A percentile compares a stretch with the other conserved stretches of the same genome.
Evolutionary conservation across 2,888 invertebrate species (phyloP).

Genomic region (Lasius platythorax): DNA sequence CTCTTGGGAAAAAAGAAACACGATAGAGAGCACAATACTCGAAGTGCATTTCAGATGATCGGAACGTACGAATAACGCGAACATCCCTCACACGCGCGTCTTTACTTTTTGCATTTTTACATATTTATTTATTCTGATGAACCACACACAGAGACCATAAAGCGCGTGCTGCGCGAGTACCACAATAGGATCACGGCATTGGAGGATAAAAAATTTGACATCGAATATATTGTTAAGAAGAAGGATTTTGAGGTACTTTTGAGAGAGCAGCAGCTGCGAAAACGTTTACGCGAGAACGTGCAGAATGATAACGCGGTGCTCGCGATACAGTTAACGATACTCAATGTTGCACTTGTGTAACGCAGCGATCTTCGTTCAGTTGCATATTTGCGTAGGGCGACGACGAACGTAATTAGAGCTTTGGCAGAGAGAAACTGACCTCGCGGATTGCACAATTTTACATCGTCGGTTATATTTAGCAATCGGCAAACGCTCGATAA

Average conservation of each 20-base stretch:
- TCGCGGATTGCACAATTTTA: conserved; percentile 48
- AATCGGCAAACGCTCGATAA: background rate
- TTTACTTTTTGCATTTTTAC: conserved; percentile 61
- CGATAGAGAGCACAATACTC: background rate
- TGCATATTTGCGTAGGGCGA: conserved; percentile 40
- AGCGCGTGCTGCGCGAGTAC: conserved; percentile 93
- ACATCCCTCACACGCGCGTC: conserved; percentile 16
- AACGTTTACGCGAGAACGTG: conserved; percentile 58
- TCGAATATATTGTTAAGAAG: conserved; percentile 98
- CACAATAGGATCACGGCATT: conserved; percentile 95
- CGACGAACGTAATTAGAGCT: conserved; percentile 39
- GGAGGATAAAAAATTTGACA: conserved; percentile 99
- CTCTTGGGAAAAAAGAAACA: background rate
- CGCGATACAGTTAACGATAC: conserved; percentile 63
- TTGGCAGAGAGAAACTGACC: conserved; percentile 56
- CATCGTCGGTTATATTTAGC: conserved; percentile 46
- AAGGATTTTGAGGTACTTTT: conserved; percentile 98
- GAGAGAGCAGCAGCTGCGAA: conserved; percentile 55
- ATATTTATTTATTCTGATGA: conserved; percentile 69
- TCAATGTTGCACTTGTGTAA: conserved; percentile 72
- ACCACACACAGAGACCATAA: conserved; percentile 91
- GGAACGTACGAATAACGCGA: conserved; percentile 15
- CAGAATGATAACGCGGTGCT: conserved; percentile 63
- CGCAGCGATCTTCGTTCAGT: conserved; percentile 60
- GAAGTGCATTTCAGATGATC: conserved; percentile 17